Conservation (phyloP, 2,888 invertebrate species). For the Abscondita cerata region DNA sequence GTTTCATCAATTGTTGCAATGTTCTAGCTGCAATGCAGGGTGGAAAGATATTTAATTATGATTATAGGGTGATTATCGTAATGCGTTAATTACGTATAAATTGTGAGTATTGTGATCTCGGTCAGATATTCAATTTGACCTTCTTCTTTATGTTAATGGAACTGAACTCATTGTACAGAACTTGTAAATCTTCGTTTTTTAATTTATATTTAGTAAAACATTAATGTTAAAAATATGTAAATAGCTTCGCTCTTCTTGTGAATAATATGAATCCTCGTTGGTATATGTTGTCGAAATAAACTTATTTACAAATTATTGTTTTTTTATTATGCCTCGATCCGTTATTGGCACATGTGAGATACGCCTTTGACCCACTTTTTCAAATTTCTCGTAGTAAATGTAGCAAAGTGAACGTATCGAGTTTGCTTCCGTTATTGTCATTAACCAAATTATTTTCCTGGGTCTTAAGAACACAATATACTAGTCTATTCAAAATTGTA, state of each 20-base stretch:
- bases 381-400: no score
- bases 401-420: no score
- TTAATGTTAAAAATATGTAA: constrained; percentile 52
- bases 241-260: constrained; percentile 54
- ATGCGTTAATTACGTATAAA: constrained; percentile 43
- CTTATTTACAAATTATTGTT: constrained; percentile 29
- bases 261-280: constrained; percentile 52
- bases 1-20: constrained; percentile 18
- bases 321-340: no score
- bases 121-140: constrained; percentile 47
- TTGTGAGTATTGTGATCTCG: constrained; percentile 54
- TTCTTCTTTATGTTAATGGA: constrained; percentile 43
- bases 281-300: constrained; percentile 54
- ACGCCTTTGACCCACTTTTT: no score
- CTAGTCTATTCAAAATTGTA: no score
- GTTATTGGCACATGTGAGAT: no score
- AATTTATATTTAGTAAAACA: constrained; percentile 47
- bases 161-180: constrained; percentile 53
- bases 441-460: no score
- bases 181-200: constrained; percentile 50
- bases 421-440: no score
- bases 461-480: no score
- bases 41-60: constrained; percentile 23
- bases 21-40: constrained; percentile 36
- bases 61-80: constrained; percentile 43